phyloP scores from a whole-genome alignment of 1,140 invertebrate species.

The Macrobrachium rosenbergii region DNA sequence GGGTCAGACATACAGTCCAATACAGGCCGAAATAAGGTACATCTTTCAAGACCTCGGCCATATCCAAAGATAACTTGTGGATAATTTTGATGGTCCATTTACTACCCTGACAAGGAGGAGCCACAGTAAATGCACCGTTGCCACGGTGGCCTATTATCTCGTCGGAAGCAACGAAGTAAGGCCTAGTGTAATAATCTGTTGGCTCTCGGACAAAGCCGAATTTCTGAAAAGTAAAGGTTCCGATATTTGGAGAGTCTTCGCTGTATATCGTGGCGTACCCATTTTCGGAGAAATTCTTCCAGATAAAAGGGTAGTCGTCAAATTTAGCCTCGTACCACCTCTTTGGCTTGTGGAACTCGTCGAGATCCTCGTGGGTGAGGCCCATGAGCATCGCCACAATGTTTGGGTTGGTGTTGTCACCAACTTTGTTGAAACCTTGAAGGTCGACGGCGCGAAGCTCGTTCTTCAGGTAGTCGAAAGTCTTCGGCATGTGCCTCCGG shows the following conservation, averaged over 20 bases:
- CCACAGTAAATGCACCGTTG: not conserved
- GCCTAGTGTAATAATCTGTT: conserved; percentile 72
- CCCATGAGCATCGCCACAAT: conserved; percentile 70
- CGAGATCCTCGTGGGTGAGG: conserved; percentile 4
- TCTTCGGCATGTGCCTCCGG: conserved; percentile 73
- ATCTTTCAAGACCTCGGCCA: not conserved
- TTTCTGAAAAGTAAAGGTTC: conserved; percentile 72
- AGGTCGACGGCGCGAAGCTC: conserved; percentile 69
- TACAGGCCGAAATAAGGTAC: not conserved
- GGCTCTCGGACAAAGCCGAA: conserved; percentile 71
- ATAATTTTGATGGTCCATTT: conserved; percentile 16
- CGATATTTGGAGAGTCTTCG: conserved; percentile 73
- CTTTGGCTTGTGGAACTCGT: conserved; percentile 27
- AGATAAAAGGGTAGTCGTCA: conserved; percentile 72
- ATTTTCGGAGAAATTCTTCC: conserved; percentile 71
- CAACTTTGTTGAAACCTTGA: conserved; percentile 71
- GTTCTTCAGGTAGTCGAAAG: conserved; percentile 70
- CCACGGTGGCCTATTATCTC: not conserved
- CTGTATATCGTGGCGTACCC: conserved; percentile 72
- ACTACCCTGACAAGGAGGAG: not conserved
- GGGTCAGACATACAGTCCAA: not conserved
- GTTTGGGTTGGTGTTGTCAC: conserved; percentile 72
- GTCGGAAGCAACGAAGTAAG: conserved; percentile 58
- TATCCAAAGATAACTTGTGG: conserved; percentile 10
- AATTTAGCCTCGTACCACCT: conserved; percentile 63